Evolutionary conservation across 2,888 invertebrate genomes (phyloP).

Genomic region (Clitarchus hookeri): DNA sequence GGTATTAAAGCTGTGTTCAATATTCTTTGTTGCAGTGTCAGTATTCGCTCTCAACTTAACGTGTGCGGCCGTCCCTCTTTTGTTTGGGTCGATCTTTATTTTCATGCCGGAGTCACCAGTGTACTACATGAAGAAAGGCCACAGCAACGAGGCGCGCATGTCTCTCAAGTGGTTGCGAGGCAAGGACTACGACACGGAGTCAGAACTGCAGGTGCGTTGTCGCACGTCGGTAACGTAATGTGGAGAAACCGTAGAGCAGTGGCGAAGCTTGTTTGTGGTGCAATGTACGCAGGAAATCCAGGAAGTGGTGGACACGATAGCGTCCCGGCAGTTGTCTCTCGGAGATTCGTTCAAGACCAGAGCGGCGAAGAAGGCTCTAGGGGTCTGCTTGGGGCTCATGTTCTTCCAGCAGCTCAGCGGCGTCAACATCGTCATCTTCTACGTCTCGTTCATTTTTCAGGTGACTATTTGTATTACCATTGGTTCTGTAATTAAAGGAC

Average conservation of each 20-base stretch:
- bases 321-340: conserved; percentile 62
- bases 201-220: conserved; percentile 40
- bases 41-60: conserved; percentile 61
- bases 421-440: conserved; percentile 83
- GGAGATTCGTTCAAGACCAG: conserved; percentile 62
- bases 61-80: conserved; percentile 67
- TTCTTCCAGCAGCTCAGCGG: conserved; percentile 87
- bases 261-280: not conserved
- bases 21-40: not conserved
- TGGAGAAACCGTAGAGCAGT: too few species aligned
- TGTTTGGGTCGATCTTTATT: conserved; percentile 72
- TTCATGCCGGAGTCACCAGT: conserved; percentile 89
- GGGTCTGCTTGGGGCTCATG: conserved; percentile 82
- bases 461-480: conserved; percentile 38
- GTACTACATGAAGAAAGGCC: conserved; percentile 49
- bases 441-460: conserved; percentile 73
- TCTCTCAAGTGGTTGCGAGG: conserved; percentile 72
- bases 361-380: conserved; percentile 67
- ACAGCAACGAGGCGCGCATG: conserved; percentile 67
- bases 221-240: too few species aligned
- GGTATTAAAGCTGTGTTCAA: too few species aligned
- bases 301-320: conserved; percentile 59
- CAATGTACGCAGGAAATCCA: conserved; percentile 57
- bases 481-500: too few species aligned
- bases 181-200: conserved; percentile 11